phyloP scores from a whole-genome alignment of 2,888 invertebrate species.

The Rhogogaster chlorosoma region DNA sequence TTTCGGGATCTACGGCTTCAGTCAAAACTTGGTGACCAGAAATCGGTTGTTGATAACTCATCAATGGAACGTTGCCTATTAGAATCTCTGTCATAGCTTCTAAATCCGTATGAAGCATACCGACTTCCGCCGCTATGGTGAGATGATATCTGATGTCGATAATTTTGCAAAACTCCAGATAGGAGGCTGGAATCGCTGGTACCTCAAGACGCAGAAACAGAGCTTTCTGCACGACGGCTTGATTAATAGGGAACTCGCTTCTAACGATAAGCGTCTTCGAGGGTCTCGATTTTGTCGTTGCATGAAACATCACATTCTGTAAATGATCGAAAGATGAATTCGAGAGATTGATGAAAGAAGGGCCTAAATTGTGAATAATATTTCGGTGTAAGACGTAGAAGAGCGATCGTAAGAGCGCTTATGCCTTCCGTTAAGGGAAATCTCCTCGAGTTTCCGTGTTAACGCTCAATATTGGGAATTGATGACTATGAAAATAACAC shows the following conservation, averaged over 20 bases:
- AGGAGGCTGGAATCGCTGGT: neutral
- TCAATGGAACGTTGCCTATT: constrained; percentile 15
- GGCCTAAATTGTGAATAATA: neutral
- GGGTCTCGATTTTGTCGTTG: neutral
- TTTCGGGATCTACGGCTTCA: neutral
- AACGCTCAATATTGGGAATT: too few species aligned
- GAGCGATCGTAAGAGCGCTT: neutral
- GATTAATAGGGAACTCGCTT: neutral
- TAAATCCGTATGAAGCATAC: neutral
- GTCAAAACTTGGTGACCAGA: neutral
- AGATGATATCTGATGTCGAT: constrained; percentile 2
- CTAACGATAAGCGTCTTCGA: neutral
- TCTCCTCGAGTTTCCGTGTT: too few species aligned
- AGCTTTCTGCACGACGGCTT: neutral
- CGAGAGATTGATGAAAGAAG: neutral
- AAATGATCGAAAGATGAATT: neutral
- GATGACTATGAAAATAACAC: too few species aligned
- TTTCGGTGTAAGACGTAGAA: neutral
- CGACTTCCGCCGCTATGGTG: neutral
- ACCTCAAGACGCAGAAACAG: neutral
- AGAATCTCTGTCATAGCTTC: neutral
- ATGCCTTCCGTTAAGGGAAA: too few species aligned
- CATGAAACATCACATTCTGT: neutral
- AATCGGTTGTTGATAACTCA: neutral
- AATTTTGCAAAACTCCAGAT: neutral